Conservation (phyloP, 2,113 vertebrate genomes). For the Anarrhichthys ocellatus region DNA sequence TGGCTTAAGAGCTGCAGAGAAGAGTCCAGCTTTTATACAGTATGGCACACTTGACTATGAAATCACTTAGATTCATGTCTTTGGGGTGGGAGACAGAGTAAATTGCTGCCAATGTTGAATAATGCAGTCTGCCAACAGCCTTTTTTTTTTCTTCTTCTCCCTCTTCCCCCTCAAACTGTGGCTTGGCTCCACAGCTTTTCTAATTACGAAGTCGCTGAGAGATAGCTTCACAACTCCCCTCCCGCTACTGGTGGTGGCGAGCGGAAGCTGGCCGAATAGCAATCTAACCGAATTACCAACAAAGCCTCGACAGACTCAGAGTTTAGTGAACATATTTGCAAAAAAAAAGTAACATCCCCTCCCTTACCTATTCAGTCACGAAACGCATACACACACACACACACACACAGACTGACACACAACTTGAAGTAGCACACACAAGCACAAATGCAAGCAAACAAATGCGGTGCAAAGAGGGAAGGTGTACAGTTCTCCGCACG, state of each 20-base stretch:
- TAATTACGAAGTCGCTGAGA: constrained; percentile 74
- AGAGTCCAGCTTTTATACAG: constrained; percentile 55
- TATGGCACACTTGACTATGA: constrained; percentile 53
- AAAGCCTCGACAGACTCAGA: constrained; percentile 65
- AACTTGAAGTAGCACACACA: constrained; percentile 14
- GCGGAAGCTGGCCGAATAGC: constrained; percentile 34
- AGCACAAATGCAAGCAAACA: constrained; percentile 59
- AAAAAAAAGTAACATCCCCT: constrained; percentile 39
- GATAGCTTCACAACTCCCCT: constrained; percentile 59
- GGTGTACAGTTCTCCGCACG: constrained; percentile 63
- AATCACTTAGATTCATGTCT: constrained; percentile 75
- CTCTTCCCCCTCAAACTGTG: constrained; percentile 62
- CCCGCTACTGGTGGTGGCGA: constrained; percentile 29
- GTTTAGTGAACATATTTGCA: constrained; percentile 61
- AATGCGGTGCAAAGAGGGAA: constrained; percentile 50
- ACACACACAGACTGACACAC: constrained; percentile 3
- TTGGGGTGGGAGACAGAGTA: constrained; percentile 66
- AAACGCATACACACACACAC: neutral
- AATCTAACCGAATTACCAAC: constrained; percentile 63
- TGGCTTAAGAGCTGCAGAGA: constrained; percentile 41
- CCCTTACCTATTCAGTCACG: constrained; percentile 37
- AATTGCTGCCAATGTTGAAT: constrained; percentile 77
- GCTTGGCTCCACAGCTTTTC: constrained; percentile 68
- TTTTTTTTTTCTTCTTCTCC: neutral
- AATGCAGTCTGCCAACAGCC: constrained; percentile 72